Conservation (phyloP, 2,888 invertebrate genomes). For the Galeopsomyia nigrocyanea region DNA sequence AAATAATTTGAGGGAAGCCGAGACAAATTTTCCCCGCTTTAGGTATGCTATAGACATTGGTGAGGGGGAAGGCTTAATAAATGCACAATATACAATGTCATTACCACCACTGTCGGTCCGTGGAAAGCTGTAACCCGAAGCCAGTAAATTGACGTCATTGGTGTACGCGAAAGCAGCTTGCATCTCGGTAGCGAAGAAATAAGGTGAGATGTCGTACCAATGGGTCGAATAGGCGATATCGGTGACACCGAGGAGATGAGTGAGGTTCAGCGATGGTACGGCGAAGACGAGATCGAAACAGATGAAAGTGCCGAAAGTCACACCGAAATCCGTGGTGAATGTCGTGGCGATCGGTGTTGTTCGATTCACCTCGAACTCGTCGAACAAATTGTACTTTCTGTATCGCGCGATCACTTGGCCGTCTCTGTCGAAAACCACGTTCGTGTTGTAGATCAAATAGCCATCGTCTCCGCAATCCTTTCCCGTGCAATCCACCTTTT, state of each 20-base stretch:
- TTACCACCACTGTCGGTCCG: conserved; percentile 52
- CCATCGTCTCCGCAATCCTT: conserved; percentile 60
- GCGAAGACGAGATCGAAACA: conserved; percentile 73
- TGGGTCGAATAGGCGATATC: conserved; percentile 71
- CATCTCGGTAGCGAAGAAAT: conserved; percentile 67
- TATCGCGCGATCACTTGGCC: conserved; percentile 72
- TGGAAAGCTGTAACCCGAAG: conserved; percentile 69
- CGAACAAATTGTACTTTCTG: conserved; percentile 70
- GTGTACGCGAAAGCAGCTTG: conserved; percentile 70
- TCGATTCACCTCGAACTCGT: conserved; percentile 66
- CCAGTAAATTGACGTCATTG: conserved; percentile 70
- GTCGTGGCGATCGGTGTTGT: conserved; percentile 61
- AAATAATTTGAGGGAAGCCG: no score
- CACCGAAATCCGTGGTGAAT: conserved; percentile 72
- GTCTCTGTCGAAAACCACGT: conserved; percentile 71
- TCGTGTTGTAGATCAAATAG: conserved; percentile 69
- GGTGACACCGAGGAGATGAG: conserved; percentile 64
- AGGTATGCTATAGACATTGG: no score
- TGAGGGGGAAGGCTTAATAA: no score
- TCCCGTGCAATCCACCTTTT: conserved; percentile 57
- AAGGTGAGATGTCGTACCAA: conserved; percentile 73
- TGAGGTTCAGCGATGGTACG: conserved; percentile 68
- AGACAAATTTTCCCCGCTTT: no score
- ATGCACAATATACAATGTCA: no score
- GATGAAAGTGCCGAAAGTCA: conserved; percentile 71